Conservation (phyloP, 2,797 vertebrate species). For the Phylloscopus collybita region DNA sequence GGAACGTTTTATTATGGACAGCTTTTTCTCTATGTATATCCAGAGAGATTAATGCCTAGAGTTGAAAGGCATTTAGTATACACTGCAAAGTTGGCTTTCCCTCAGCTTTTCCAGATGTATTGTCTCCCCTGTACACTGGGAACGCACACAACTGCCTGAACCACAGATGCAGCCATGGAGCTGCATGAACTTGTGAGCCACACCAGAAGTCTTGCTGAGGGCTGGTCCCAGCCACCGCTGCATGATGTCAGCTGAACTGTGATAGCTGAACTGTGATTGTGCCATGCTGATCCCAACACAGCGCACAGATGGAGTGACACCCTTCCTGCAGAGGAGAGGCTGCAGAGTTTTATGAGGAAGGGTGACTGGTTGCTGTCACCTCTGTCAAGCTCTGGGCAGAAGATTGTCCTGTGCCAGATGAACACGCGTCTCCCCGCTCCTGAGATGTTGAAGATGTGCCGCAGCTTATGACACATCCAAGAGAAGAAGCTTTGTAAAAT, state of each 20-base stretch:
- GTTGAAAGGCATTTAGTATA: constrained; percentile 51
- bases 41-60: constrained; percentile 61
- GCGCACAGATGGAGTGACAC: constrained; percentile 45
- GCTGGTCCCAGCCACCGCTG: constrained; percentile 33
- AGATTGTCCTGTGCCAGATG: not conserved
- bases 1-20: constrained; percentile 37
- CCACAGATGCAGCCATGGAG: constrained; percentile 83
- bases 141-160: constrained; percentile 65
- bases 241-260: constrained; percentile 62
- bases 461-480: constrained; percentile 66
- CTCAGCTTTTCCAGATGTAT: constrained; percentile 73
- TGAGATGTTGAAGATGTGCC: constrained; percentile 34
- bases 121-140: constrained; percentile 57
- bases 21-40: constrained; percentile 58
- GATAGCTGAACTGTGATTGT: constrained; percentile 56
- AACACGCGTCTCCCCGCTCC: not conserved
- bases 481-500: constrained; percentile 80
- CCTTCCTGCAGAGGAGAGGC: not conserved
- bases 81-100: constrained; percentile 52
- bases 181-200: constrained; percentile 61
- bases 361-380: not conserved
- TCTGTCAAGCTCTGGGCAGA: not conserved
- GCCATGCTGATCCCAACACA: not conserved
- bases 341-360: constrained; percentile 26
- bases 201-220: constrained; percentile 29